A percentile compares a stretch with the other conserved stretches of the same genome.
These are phyloP conservation scores for Odontamblyopus lacepedii DNA, from an alignment of 2,797 vertebrate species.

Conservation along the genomic window DNA sequence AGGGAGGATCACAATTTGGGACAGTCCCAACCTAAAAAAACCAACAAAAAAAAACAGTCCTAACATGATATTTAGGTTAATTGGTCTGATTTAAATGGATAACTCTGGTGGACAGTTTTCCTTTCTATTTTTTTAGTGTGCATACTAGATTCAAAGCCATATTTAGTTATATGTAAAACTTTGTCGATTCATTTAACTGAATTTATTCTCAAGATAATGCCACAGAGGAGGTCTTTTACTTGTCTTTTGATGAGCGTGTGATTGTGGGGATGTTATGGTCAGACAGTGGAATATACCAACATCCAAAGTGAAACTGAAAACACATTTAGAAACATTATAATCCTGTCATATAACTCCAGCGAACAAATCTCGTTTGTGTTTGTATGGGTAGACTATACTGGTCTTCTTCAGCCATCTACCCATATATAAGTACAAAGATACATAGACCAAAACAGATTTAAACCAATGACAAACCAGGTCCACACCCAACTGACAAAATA, in stretches of 20 bases:
- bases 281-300: not conserved
- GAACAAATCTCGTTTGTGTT: constrained; percentile 1
- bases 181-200: too few species aligned
- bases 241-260: not conserved
- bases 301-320: not conserved
- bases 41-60: not conserved
- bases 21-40: not conserved
- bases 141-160: not conserved
- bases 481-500: not conserved
- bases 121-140: not conserved
- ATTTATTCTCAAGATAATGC: too few species aligned
- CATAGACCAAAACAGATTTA: not conserved
- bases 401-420: not conserved
- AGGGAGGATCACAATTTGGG: not conserved
- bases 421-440: not conserved
- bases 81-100: not conserved
- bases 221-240: not conserved
- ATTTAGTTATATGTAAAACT: not conserved
- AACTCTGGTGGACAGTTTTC: not conserved
- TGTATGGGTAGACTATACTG: not conserved
- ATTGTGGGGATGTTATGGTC: not conserved
- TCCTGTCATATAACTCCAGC: not conserved
- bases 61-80: constrained; percentile 5
- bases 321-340: not conserved
- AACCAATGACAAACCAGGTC: not conserved